Conservation (phyloP, 2,113 vertebrate species). For the Malurus cyaneus region DNA sequence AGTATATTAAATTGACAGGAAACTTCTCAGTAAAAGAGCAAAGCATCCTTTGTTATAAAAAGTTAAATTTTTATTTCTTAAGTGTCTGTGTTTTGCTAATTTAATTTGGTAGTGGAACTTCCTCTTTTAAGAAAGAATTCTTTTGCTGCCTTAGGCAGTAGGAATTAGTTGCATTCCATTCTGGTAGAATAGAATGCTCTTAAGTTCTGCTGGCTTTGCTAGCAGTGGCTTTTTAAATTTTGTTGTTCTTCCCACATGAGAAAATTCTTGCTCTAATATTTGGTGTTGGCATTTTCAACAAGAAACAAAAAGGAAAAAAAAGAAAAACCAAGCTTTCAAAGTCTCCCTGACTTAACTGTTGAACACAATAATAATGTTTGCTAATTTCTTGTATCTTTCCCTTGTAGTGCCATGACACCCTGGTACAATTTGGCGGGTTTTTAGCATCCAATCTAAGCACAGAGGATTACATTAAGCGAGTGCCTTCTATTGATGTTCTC, state of each 20-base stretch:
- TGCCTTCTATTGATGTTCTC: conserved; percentile 95
- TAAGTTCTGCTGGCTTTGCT: neutral
- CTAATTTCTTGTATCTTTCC: conserved; percentile 25
- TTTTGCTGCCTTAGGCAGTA: neutral
- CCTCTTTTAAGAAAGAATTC: neutral
- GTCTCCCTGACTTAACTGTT: neutral
- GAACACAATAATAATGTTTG: neutral
- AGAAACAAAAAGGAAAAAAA: neutral
- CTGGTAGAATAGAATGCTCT: neutral
- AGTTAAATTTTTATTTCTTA: neutral
- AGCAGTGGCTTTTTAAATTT: neutral
- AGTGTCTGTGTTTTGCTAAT: neutral
- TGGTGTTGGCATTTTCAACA: neutral
- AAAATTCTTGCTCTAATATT: neutral
- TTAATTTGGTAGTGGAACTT: neutral
- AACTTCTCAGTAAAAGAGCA: neutral
- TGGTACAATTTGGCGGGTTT: conserved; percentile 98
- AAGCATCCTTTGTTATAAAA: neutral
- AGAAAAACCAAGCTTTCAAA: neutral
- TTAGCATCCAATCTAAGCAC: conserved; percentile 98
- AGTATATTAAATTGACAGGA: neutral
- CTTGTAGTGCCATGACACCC: conserved; percentile 92
- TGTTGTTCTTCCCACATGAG: neutral
- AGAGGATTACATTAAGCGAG: conserved; percentile 97
- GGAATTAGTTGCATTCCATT: neutral